These are phyloP conservation scores for Pinna nobilis DNA, from an alignment of 1,140 invertebrate genomes.

Conservation along the genomic window DNA sequence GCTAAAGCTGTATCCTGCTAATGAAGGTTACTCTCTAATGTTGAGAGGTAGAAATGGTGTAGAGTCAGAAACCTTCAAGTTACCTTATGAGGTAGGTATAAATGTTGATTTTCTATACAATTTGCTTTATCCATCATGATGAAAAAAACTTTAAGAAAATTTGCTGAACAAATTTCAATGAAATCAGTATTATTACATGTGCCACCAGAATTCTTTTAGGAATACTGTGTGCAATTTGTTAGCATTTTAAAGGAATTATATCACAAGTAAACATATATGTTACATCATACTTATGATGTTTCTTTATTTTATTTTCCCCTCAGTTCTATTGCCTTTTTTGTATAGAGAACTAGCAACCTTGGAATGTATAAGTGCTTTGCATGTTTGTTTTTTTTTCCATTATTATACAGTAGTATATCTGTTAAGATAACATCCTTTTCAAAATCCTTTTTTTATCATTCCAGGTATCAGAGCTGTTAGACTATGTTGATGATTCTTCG, in stretches of 20 bases:
- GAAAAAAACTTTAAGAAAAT: neutral
- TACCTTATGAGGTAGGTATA: constrained; percentile 75
- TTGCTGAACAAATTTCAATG: neutral
- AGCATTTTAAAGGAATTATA: neutral
- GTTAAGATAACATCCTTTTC: too few relatives aligned
- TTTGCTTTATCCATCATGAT: neutral
- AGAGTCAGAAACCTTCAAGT: constrained; percentile 75
- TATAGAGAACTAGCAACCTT: too few relatives aligned
- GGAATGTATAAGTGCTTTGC: too few relatives aligned
- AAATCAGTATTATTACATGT: too few relatives aligned
- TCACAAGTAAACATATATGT: neutral
- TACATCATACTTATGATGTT: neutral
- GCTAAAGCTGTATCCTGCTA: constrained; percentile 91
- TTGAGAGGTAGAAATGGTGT: constrained; percentile 79
- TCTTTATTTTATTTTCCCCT: too few relatives aligned
- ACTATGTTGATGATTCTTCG: constrained; percentile 74
- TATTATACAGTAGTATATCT: too few relatives aligned
- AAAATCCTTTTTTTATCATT: constrained; percentile 38
- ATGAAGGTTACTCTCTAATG: constrained; percentile 92
- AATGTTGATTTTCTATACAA: neutral
- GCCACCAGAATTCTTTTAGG: too few relatives aligned
- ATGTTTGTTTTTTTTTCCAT: too few relatives aligned
- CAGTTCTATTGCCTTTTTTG: too few relatives aligned
- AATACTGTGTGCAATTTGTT: too few relatives aligned
- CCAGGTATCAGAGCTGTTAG: constrained; percentile 73